Evolutionary conservation across 64 coral and sea anemone genomes (phyloP), one percentile per base, ranked within the genome.

Genomic region (Porites lutea): DNA sequence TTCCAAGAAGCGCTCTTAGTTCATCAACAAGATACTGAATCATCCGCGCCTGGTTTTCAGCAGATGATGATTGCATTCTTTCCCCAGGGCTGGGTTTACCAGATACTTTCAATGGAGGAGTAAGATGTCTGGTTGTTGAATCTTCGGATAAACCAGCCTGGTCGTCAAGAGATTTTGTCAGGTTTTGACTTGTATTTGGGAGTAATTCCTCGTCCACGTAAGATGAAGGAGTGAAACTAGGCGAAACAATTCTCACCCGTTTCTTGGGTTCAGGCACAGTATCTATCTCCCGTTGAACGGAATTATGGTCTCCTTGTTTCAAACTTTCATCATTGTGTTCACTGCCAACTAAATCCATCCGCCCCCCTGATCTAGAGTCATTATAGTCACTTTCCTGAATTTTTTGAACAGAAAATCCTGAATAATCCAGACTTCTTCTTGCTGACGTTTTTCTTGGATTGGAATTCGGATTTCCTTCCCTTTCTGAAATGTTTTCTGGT

Each of bases 11-110:
- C 27, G 82, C 91, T 92, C 96, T 77, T 3, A 98, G 84, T 74
- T 98, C 96, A 79, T 93, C 92, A 16, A 95, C 84, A 52, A 98
- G 87, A 72, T 98, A 98, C 51, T 92, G 93, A 52, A 98, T 63
- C 43, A 87, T 98, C 66, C 93, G 90, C 15, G 86, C 74, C 57
- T 97, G 88, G 49, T 94, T 90, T 67, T 83, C 92, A 68, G 82
- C 76, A 76, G 95, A 76, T 13, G 86, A 52, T 22, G 77, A 66
- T 12, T 44, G 20, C 19, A 91, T 72, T 74, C 55, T 46, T 69
- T 72, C 55, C 49, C 21, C 8, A n/a, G 79, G 60, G 44, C 63
- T 84, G 64, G 48, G 43, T 48, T 14, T 65, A 69, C 16, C 18
- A 20, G 81, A 46, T 4, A 6, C 3, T 68, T 47, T 47, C 52